Evolutionary conservation across 2,113 vertebrate species (phyloP), one percentile per base, ranked within the genome.

Genomic region (Gavia stellata): DNA sequence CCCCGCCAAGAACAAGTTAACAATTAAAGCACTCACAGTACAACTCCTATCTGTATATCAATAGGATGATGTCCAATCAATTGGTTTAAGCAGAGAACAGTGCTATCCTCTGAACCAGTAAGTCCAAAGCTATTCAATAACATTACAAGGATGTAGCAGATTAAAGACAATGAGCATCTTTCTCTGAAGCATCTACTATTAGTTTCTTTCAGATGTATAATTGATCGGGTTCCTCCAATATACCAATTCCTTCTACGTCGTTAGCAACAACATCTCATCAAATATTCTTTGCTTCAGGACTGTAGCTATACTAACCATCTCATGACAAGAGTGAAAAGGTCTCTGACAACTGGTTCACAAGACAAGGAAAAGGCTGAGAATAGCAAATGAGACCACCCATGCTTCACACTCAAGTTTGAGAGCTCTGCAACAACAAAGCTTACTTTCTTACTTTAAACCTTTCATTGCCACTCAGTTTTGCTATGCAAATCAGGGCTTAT

Each of bases 311-410:
- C 49, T 85, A 87, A 72, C 49, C 53, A 71, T 34, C 40, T 83
- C 80, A 80, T 5, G 0, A 66, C 42, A 81, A 77, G 61, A 58
- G 26, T 81, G 53, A 85, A 89, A 93, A 91, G 49, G 89, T 94
- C 91, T 81, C 92, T 97, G 83, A 80, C 90, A 91, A 79, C 71
- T 71, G 56, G n/a, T 95, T 90, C 84, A 58, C 65, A 81, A 71
- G 82, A 62, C 70, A 62, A 89, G 81, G 29, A 83, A 94, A 95
- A 79, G 34, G 66, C 71, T 75, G 67, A 89, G 83, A 97, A 96
- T 81, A 96, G 49, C 5, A 50, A 97, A 95, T 81, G 81, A 97
- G 88, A 96, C 95, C 94, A 95, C 96, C 95, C 94, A 80, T 92
- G 83, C 74, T 93, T 90, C 87, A 77, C 80, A 53, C 81, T 89